Percentiles rank a stretch among this genome's conserved stretches.
These are phyloP conservation scores for Pantherophis vulpinus DNA, from an alignment of 2,797 vertebrate species.

Conservation along the genomic window DNA sequence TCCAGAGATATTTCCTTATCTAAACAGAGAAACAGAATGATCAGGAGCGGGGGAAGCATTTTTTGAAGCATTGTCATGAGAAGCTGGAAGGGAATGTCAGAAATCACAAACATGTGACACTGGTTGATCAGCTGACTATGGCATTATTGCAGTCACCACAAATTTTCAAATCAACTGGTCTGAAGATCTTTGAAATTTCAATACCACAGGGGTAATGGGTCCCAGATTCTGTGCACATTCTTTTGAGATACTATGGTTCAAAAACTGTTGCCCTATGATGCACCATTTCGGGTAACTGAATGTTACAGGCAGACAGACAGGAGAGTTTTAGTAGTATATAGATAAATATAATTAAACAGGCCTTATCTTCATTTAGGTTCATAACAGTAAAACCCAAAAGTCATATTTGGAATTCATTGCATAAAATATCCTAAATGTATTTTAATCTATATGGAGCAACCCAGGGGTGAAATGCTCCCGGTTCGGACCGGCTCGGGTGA, in stretches of 20 bases:
- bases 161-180: background rate
- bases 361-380: background rate
- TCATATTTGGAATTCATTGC: background rate
- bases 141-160: background rate
- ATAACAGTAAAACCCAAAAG: background rate
- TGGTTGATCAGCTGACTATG: background rate
- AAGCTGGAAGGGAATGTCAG: background rate
- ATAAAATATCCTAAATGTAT: background rate
- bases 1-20: too few relatives aligned
- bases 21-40: too few relatives aligned
- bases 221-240: background rate
- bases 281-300: background rate
- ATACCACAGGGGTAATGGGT: background rate
- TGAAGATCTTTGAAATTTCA: background rate
- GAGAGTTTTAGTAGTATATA: background rate
- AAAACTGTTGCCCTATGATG: background rate
- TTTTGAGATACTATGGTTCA: background rate
- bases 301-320: background rate
- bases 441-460: background rate
- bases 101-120: background rate
- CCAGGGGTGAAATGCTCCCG: too few relatives aligned
- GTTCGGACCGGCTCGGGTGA: rapidly evolving
- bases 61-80: background rate
- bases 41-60: background rate
- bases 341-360: background rate